These are phyloP conservation scores for Cephus pygmeus DNA, from an alignment of 2,888 invertebrate genomes.

Conservation along the genomic window DNA sequence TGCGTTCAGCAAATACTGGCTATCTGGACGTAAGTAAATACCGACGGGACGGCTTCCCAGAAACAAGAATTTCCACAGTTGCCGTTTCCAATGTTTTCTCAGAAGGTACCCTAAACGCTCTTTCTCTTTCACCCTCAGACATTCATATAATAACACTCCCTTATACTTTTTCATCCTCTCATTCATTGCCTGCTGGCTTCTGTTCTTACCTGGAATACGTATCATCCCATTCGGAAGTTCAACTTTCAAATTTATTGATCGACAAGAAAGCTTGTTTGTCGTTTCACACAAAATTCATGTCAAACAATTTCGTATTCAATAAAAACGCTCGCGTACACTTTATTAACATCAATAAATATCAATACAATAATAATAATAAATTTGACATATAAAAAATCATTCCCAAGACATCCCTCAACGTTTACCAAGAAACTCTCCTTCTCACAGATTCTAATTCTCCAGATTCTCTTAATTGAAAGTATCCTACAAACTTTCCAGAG, in stretches of 20 bases:
- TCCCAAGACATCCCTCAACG: background rate
- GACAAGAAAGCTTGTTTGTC: background rate
- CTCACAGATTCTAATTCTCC: background rate
- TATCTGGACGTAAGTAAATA: conserved; percentile 21
- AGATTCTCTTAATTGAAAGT: background rate
- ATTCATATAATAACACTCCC: background rate
- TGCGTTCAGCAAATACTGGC: conserved; percentile 22
- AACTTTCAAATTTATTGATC: background rate
- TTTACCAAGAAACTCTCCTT: background rate
- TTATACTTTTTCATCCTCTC: background rate
- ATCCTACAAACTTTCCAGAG: background rate
- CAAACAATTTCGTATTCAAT: background rate
- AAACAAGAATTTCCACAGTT: conserved; percentile 11
- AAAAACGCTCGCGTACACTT: background rate
- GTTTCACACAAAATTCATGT: background rate
- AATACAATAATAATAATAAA: background rate
- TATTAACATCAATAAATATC: background rate
- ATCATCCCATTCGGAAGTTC: background rate
- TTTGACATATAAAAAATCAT: background rate
- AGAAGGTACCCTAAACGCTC: background rate
- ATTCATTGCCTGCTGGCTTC: background rate
- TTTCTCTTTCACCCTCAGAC: background rate
- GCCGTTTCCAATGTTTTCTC: background rate
- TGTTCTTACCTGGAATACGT: background rate
- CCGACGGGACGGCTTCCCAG: conserved; percentile 15